A percentile compares a stretch with the other conserved stretches of the same genome.
phyloP scores from a whole-genome alignment of 2,888 invertebrate genomes.

The Patella pellucida region DNA sequence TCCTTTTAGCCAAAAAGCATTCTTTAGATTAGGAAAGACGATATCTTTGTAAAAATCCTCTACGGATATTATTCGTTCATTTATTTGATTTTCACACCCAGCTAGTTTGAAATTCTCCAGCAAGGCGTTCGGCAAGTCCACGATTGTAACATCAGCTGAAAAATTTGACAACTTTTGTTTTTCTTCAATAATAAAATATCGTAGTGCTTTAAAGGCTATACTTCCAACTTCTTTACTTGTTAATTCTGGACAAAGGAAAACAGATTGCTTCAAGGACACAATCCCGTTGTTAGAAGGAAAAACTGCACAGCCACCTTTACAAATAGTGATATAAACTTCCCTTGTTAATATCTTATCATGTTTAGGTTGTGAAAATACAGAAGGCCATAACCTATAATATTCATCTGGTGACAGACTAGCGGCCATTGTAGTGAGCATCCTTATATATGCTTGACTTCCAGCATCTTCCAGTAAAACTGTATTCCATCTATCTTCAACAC shows the following conservation, averaged over 20 bases:
- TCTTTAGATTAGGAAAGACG: slow-evolving; percentile 43
- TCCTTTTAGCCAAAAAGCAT: slow-evolving; percentile 16
- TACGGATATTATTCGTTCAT: slow-evolving; percentile 32
- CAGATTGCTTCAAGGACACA: slow-evolving; percentile 30
- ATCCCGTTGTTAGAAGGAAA: slow-evolving; percentile 31
- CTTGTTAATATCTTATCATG: slow-evolving; percentile 1
- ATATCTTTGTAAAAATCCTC: slow-evolving; percentile 38
- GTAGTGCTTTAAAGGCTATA: slow-evolving; percentile 28
- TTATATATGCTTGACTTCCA: slow-evolving; percentile 42
- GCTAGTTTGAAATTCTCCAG: slow-evolving; percentile 19
- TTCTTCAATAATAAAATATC: too few relatives aligned
- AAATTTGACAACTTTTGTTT: neutral
- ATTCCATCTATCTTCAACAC: slow-evolving; percentile 46
- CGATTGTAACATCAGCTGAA: slow-evolving; percentile 6
- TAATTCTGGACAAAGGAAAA: slow-evolving; percentile 38
- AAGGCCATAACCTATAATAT: slow-evolving; percentile 27
- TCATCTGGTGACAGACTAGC: too few relatives aligned
- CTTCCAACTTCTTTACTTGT: slow-evolving; percentile 9
- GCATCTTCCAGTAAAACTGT: slow-evolving; percentile 43
- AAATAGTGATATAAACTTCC: neutral
- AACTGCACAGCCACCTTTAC: slow-evolving; percentile 1
- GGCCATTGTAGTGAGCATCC: slow-evolving; percentile 38
- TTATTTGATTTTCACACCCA: slow-evolving; percentile 23
- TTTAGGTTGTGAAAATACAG: neutral
- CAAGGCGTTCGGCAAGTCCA: slow-evolving; percentile 21